Percentiles rank a stretch among this genome's conserved stretches.
Evolutionary conservation across 53 echinoderm and acorn worm genomes (phyloP).

Genomic region (Antedon mediterranea): DNA sequence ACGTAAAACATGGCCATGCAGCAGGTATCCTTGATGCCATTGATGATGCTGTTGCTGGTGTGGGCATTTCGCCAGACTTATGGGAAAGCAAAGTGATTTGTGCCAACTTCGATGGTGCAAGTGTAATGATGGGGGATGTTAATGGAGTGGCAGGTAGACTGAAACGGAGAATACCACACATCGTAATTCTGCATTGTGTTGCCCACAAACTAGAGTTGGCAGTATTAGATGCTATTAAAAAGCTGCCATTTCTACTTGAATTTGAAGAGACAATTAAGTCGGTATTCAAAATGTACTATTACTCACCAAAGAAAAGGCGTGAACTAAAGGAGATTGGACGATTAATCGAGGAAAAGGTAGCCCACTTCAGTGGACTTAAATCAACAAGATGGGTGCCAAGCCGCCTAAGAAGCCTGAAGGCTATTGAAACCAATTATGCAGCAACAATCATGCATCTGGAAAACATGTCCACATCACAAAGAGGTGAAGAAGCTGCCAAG

Average conservation of each 20-base stretch:
- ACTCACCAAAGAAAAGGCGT: slow-evolving; percentile 11
- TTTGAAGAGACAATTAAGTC: neutral
- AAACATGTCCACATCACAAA: neutral
- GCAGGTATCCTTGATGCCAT: neutral
- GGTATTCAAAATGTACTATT: slow-evolving; percentile 8
- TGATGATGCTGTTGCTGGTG: neutral
- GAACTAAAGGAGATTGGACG: slow-evolving; percentile 4
- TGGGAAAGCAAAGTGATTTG: neutral
- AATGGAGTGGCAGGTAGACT: neutral
- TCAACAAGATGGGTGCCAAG: neutral
- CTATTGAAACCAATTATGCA: neutral
- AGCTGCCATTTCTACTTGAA: neutral
- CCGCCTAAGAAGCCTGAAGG: neutral
- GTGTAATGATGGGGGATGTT: neutral
- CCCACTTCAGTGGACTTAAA: slow-evolving; percentile 10
- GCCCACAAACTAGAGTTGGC: slow-evolving; percentile 7
- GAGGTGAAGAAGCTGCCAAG: neutral
- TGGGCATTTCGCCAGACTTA: neutral
- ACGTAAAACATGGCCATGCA: neutral
- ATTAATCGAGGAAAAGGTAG: slow-evolving; percentile 3
- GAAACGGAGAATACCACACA: neutral
- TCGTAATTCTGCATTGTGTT: neutral
- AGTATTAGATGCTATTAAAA: slow-evolving; percentile 9
- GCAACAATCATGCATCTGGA: neutral
- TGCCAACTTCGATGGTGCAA: neutral